phyloP scores from a whole-genome alignment of 2,113 vertebrate species.

The Engraulis encrasicolus region DNA sequence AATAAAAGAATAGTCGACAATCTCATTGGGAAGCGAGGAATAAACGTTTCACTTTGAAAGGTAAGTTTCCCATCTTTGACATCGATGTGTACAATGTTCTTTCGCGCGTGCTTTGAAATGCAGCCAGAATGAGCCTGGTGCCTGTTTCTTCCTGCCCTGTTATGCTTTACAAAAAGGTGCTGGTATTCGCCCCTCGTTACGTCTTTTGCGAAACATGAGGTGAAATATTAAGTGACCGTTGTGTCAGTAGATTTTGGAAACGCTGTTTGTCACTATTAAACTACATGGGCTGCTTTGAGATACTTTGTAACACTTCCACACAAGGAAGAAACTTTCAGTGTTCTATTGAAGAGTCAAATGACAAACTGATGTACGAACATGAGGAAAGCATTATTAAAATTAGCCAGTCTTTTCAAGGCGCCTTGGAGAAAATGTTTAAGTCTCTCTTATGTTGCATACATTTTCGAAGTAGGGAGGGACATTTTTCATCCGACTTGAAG shows the following conservation, averaged over 20 bases:
- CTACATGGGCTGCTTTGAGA: neutral
- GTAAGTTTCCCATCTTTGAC: neutral
- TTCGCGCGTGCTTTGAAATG: neutral
- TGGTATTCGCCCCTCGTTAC: conserved; percentile 14
- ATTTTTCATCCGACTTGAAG: neutral
- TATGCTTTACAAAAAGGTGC: conserved; percentile 11
- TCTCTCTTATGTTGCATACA: neutral
- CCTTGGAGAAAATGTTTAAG: neutral
- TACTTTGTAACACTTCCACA: neutral
- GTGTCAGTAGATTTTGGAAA: neutral
- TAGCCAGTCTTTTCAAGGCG: neutral
- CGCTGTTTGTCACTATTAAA: neutral
- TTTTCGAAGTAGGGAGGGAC: neutral
- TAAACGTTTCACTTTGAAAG: conserved; percentile 9
- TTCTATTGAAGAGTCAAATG: conserved; percentile 7
- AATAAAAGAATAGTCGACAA: conserved; percentile 13
- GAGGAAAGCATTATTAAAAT: conserved; percentile 22
- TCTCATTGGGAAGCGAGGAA: neutral
- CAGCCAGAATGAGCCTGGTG: conserved; percentile 7
- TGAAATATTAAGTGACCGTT: neutral
- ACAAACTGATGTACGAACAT: conserved; percentile 23
- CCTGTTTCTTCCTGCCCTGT: conserved; percentile 19
- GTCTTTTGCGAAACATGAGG: conserved; percentile 18
- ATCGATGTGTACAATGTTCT: neutral
- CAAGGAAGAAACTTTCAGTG: conserved; percentile 5